Evolutionary conservation across 92 coral and sea anemone genomes (phyloP).

Genomic region (Palythoa heliodiscus): DNA sequence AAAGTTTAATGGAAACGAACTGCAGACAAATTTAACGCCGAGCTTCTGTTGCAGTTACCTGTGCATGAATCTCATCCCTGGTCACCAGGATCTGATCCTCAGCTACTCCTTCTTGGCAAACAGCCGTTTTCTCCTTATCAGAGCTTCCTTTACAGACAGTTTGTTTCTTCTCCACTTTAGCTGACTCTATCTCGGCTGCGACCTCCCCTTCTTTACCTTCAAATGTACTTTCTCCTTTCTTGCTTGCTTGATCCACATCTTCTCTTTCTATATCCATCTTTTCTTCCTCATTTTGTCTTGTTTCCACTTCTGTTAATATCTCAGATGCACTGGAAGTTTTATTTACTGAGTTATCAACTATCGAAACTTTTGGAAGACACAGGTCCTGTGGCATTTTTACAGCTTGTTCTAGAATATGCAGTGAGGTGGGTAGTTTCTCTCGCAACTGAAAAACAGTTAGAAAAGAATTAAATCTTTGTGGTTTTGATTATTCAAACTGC

Average conservation of each 20-base stretch:
- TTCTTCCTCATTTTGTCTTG: neutral
- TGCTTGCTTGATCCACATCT: neutral
- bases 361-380: slow-evolving; percentile 6
- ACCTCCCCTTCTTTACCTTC: neutral
- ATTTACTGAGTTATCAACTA: neutral
- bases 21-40: too few relatives aligned
- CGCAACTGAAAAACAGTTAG: neutral
- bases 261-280: slow-evolving; percentile 24
- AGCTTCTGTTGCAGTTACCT: neutral
- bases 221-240: neutral
- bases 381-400: slow-evolving; percentile 28
- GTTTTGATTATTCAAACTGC: too few relatives aligned
- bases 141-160: neutral
- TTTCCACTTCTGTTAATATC: neutral
- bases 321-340: neutral
- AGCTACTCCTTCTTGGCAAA: neutral
- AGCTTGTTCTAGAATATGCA: slow-evolving; percentile 36
- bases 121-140: slow-evolving; percentile 13
- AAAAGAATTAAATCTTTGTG: neutral
- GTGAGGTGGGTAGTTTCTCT: slow-evolving; percentile 34
- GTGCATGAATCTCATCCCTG: slow-evolving; percentile 39
- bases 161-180: neutral
- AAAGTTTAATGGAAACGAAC: too few relatives aligned
- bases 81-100: neutral
- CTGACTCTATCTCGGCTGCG: neutral